phyloP scores from a whole-genome alignment of 2,113 vertebrate genomes.

The Cisticola juncidis region DNA sequence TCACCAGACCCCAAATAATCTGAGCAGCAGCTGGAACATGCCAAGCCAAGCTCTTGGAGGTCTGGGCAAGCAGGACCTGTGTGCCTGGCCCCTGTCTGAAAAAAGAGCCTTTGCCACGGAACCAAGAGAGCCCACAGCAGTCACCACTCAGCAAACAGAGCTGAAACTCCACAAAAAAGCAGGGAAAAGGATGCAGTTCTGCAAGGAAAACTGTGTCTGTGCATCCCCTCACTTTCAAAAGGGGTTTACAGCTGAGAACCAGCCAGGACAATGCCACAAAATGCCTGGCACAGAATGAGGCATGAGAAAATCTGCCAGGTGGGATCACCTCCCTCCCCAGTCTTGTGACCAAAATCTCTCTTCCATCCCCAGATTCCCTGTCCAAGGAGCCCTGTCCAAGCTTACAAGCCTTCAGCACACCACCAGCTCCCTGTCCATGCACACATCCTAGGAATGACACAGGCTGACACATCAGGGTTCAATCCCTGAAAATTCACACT shows the following conservation, averaged over 20 bases:
- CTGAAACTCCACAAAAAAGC: background rate
- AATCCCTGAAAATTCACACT: background rate
- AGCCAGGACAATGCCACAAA: background rate
- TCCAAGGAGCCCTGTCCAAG: background rate
- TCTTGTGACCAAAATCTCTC: background rate
- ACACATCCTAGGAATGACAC: fast-evolving
- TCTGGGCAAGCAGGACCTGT: background rate
- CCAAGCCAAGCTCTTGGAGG: background rate
- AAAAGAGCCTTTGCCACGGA: background rate
- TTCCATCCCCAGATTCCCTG: background rate
- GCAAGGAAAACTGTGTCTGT: background rate
- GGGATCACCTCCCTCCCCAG: background rate
- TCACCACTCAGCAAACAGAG: background rate
- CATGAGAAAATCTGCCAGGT: background rate
- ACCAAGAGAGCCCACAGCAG: background rate
- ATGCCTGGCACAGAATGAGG: background rate
- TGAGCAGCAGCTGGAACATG: fast-evolving
- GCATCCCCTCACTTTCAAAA: background rate
- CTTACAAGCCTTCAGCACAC: background rate
- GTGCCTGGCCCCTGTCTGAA: background rate
- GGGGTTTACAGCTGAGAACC: background rate
- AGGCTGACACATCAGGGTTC: background rate
- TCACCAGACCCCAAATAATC: background rate
- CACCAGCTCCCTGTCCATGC: background rate
- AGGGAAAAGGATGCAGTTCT: background rate